Base-by-base conservation (phyloP, 2,113 vertebrate species). In the Nothoprocta perdicaria region DNA sequence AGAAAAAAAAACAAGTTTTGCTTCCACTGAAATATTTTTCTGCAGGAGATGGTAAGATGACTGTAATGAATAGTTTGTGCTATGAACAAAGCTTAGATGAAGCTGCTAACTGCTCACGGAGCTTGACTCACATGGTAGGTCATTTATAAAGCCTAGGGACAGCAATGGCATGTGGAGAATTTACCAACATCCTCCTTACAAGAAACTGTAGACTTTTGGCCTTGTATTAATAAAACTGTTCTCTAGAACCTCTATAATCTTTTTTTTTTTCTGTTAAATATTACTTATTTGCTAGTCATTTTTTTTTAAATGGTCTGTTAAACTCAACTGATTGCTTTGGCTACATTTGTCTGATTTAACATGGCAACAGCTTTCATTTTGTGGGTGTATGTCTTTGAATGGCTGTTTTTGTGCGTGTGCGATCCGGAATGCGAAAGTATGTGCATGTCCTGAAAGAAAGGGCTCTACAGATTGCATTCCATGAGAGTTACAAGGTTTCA, bases 161-260 rank as follows among this genome's bases (percentile, higher is more conserved):
- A 92, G 50, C 77, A 92, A 40, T 85, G 85, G 88, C 91, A 96
- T 95, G 86, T 75, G 35, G 86, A 84, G 95, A 96, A 96, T 95
- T 94, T 92, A 92, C 60, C 79, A 92, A 84, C 93, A 95, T 95
- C 74, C 92, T 95, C 45, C 63, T 86, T 77, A 85, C 57, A 85
- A 86, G 17, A 38, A 24, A 55, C 23, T 55, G 19, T 75, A 89
- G 19, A 31, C 35, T 48, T 76, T 46, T 84, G 38, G 22, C 31
- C 5, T 88, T 43, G 79, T 79, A 27, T 15, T 85, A 50, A 35
- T 13, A 67, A 87, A 84, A 76, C 41, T 33, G 17, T 62, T 81
- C 58, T 58, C 24, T 74, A 24, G n/a, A 80, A 33, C 11, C 7
- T 35, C 10, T 46, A 61, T 22, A 45, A 11, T 50, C 35, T 43